A percentile compares a stretch with the other conserved stretches of the same genome.
Evolutionary conservation across 2,797 vertebrate genomes (phyloP).

Genomic region (Tapera naevia): DNA sequence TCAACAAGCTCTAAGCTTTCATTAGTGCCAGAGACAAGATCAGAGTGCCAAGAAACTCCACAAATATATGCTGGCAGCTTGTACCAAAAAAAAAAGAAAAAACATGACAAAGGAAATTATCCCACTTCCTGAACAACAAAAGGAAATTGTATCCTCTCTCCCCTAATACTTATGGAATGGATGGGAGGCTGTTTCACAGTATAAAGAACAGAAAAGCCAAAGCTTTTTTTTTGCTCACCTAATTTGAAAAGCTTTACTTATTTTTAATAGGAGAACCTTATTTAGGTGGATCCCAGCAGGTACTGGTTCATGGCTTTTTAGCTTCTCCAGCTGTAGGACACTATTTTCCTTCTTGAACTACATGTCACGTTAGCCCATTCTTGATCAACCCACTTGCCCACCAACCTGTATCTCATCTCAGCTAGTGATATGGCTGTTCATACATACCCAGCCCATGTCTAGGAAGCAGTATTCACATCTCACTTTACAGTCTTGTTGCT

Average conservation of each 20-base stretch:
- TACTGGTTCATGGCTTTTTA: background rate
- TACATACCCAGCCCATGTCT: background rate
- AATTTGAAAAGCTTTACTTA: background rate
- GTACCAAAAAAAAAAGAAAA: background rate
- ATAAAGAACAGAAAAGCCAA: background rate
- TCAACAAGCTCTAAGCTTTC: background rate
- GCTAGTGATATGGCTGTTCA: background rate
- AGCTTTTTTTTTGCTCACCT: background rate
- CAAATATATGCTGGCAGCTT: background rate
- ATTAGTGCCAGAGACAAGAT: background rate
- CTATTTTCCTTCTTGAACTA: background rate
- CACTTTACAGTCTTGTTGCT: background rate
- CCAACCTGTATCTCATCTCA: accelerated
- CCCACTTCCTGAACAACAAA: background rate
- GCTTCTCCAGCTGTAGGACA: background rate
- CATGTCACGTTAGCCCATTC: background rate
- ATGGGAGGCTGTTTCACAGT: background rate
- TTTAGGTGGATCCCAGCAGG: background rate
- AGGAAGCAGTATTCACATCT: background rate
- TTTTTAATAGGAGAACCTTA: background rate
- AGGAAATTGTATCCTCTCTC: background rate
- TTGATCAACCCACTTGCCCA: background rate
- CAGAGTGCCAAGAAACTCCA: conserved; percentile 1
- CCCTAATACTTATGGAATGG: background rate
- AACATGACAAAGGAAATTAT: background rate